These are phyloP conservation scores for Epinephelus fuscoguttatus DNA, from an alignment of 2,113 vertebrate species.

Conservation along the genomic window DNA sequence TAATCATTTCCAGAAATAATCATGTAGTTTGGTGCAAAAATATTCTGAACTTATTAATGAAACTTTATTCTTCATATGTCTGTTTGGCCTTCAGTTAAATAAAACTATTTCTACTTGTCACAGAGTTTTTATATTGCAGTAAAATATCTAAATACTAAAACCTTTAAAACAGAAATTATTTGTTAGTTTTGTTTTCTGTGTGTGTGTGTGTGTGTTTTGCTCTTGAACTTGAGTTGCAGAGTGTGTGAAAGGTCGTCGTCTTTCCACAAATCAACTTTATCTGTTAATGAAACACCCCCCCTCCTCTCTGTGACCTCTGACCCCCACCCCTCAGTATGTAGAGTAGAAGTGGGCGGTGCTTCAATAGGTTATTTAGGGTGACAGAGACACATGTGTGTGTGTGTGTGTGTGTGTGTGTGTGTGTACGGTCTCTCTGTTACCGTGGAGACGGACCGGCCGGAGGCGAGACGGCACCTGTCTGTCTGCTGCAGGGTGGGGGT, in stretches of 20 bases:
- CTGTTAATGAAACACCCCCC: slow-evolving; percentile 5
- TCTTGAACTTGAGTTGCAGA: not conserved
- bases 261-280: slow-evolving; percentile 39
- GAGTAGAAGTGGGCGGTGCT: slow-evolving; percentile 11
- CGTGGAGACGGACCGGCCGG: slow-evolving; percentile 30
- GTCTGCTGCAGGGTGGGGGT: not conserved
- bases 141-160: too few relatives aligned
- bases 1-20: too few relatives aligned
- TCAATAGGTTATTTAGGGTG: slow-evolving; percentile 19
- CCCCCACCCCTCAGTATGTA: slow-evolving; percentile 37
- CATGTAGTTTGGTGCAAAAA: too few relatives aligned
- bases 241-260: slow-evolving; percentile 18
- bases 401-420: not conserved
- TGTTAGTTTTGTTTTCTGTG: not conserved
- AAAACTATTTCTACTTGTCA: too few relatives aligned
- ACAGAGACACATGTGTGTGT: slow-evolving; percentile 15
- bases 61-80: too few relatives aligned
- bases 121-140: too few relatives aligned
- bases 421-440: slow-evolving; percentile 23
- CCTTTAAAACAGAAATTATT: too few relatives aligned
- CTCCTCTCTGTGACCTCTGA: slow-evolving; percentile 43
- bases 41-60: too few relatives aligned
- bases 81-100: too few relatives aligned
- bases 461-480: slow-evolving; percentile 71
- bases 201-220: slow-evolving; percentile 26